Conservation (phyloP, 64 coral and sea anemone species). For the Montipora capricornis region DNA sequence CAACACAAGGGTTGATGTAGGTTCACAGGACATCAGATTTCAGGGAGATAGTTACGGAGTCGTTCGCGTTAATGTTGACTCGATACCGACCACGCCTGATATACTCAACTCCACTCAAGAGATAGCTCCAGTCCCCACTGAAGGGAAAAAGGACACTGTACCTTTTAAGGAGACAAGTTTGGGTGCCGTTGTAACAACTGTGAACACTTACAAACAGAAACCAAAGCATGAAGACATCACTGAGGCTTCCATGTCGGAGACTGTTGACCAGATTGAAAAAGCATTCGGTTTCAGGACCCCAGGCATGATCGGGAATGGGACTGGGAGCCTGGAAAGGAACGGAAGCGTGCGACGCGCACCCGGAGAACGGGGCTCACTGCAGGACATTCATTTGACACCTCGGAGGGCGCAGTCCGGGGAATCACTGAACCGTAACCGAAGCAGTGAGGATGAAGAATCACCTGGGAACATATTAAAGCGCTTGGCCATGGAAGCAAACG, state of each 20-base stretch:
- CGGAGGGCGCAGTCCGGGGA: slow-evolving; percentile 37
- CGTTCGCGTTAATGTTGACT: slow-evolving; percentile 33
- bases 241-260: slow-evolving; percentile 86
- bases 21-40: slow-evolving; percentile 5
- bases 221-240: slow-evolving; percentile 69
- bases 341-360: neutral
- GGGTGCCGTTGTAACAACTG: slow-evolving; percentile 83
- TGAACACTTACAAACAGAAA: slow-evolving; percentile 83
- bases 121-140: neutral
- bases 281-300: slow-evolving; percentile 85
- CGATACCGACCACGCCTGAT: neutral
- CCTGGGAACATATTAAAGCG: slow-evolving; percentile 29
- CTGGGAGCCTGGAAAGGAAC: slow-evolving; percentile 33
- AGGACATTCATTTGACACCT: slow-evolving; percentile 24
- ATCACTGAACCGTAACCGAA: slow-evolving; percentile 6
- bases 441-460: slow-evolving; percentile 36
- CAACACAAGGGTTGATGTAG: slow-evolving; percentile 39
- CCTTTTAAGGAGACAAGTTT: slow-evolving; percentile 94
- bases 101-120: neutral
- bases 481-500: slow-evolving; percentile 12
- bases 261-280: slow-evolving; percentile 90
- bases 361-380: neutral
- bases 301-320: slow-evolving; percentile 37
- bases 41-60: slow-evolving; percentile 37
- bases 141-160: slow-evolving; percentile 38